Evolutionary conservation across 2,888 invertebrate genomes (phyloP), one percentile per base, ranked within the genome.

Genomic region (Tridacna gigas): DNA sequence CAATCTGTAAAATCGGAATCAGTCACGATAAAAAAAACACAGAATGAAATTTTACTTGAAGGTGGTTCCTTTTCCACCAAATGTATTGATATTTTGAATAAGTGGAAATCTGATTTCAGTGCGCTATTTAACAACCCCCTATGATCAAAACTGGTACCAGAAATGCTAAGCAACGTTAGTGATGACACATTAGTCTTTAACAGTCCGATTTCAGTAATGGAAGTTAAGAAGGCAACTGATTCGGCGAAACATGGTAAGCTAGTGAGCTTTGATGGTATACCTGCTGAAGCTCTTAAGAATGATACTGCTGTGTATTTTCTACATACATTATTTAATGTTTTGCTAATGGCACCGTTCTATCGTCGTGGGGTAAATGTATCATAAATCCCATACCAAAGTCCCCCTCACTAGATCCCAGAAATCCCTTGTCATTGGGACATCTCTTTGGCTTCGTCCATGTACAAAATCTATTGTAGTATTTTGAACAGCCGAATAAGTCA

Each of bases 1-100:
- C 73, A n/a, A 65, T 77, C 37, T 77, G 82, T 56, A 77, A 77
- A 77, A 74, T 77, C 48, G 82, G 82, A n/a, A 47, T 82, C 25
- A 45, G 28, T n/a, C 22, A 77, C 37, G 37, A 26, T n/a, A 73
- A 77, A 66, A 69, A 65, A 37, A 61, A 61, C 15, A 22, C 25
- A 48, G 77, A 25, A 56, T 22, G 74, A 82, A 60, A 74, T 77
- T 48, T 18, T 66, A n/a, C 47, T 48, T 20, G 61, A 78, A 25
- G 51, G 74, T 47, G 82, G 75, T 28, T 60, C 73, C n/a, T 18
- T 25, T 15, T 37, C 74, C 26, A 20, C 69, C 26, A 18, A 9
- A 48, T n/a, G 66, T 25, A 47, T 37, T 61, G 75, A 74, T 37
- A 63, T 78, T 22, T 74, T 82, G n/a, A 28, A 60, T 75, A 61